Base-by-base conservation (phyloP, 2,113 vertebrate genomes). In the Psilopsiagon aurifrons region DNA sequence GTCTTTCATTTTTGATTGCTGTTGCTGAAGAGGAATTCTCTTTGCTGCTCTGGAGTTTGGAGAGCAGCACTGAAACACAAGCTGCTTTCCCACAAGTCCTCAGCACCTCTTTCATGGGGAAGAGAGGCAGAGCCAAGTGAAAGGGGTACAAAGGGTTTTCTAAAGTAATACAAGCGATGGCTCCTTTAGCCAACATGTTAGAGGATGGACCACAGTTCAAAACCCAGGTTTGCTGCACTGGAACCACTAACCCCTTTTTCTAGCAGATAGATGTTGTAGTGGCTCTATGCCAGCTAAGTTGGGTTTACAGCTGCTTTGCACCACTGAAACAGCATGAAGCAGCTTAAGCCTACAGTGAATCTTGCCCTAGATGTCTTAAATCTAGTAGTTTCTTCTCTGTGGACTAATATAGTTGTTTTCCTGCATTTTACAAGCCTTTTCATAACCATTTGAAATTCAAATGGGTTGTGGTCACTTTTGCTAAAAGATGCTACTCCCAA, bases 271-370 rank as follows among this genome's bases (percentile, higher is more conserved):
- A 83, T 68, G 31, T n/a, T 66, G 22, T 46, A 37, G 69, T 67
- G 83, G 83, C 80, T 85, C 28, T 62, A 86, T 44, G 70, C 91
- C 83, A 91, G 83, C 54, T 51, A 62, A 89, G 1, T 19, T 89
- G 57, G 22, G 28, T 67, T 92, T 86, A 54, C 83, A 91, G 70
- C 83, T 94, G 90, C 91, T 94, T 91, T 95, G 62, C 37, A 77
- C 96, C 92, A 85, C 66, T 74, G 69, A 52, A 95, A 76, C 77
- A 92, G 70, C 47, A 44, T 49, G 74, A 83, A 86, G 54, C 49
- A 46, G 62, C 86, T 82, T 69, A 25, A 94, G 55, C 31, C 70
- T 74, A 39, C 41, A 70, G 69, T 87, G 69, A 93, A 73, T 84
- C 52, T 94, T 73, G 66, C 70, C 88, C 68, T 79, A 66, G 52